Conservation (phyloP, 2,113 vertebrate species). For the Cololabis saira region DNA sequence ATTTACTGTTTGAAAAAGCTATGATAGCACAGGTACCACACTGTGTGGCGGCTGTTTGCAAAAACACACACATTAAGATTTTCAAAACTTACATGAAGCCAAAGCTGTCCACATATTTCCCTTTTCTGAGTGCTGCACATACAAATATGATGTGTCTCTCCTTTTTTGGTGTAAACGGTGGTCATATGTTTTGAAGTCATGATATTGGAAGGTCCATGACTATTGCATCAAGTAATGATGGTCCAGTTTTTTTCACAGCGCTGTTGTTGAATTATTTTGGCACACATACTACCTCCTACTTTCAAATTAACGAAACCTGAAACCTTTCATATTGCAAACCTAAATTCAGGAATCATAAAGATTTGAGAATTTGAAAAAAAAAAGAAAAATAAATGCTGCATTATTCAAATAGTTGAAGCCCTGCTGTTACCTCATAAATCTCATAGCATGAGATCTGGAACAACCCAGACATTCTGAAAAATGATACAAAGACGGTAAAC, state of each 20-base stretch:
- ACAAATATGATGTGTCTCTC: not conserved
- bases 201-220: not conserved
- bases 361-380: not conserved
- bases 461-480: too few species aligned
- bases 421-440: conserved; percentile 6
- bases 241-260: not conserved
- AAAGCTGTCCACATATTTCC: not conserved
- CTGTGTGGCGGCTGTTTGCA: not conserved
- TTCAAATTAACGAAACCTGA: not conserved
- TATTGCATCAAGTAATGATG: not conserved
- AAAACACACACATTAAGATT: not conserved
- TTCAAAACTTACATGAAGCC: not conserved
- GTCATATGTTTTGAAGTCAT: not conserved
- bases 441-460: too few species aligned
- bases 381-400: conserved; percentile 1
- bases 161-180: not conserved
- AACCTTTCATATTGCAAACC: not conserved
- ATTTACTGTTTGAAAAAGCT: conserved; percentile 14
- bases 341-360: not conserved
- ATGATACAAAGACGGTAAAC: too few species aligned
- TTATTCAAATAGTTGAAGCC: conserved; percentile 26
- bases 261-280: not conserved
- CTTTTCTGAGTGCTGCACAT: not conserved
- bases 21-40: conserved; percentile 8
- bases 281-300: conserved; percentile 6